A percentile compares a stretch with the other conserved stretches of the same genome.
Evolutionary conservation across 1,140 invertebrate genomes (phyloP).

Genomic region (Aphis craccivora): DNA sequence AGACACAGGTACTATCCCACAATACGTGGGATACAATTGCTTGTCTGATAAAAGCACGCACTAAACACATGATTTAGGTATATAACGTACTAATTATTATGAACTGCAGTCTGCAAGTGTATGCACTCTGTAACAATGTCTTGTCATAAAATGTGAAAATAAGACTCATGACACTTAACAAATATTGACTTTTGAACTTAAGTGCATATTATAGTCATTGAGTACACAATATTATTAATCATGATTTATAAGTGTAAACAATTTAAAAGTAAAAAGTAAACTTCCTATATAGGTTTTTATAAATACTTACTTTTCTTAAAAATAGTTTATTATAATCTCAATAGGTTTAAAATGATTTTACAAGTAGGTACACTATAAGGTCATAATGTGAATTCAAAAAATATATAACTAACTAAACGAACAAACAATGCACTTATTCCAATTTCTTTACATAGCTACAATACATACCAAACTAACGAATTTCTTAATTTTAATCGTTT

Average conservation of each 20-base stretch:
- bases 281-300: neutral
- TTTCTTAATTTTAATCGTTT: too few species aligned
- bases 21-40: neutral
- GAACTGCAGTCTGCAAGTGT: neutral
- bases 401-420: neutral
- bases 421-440: too few species aligned
- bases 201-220: neutral
- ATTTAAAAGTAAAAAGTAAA: neutral
- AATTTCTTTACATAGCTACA: too few species aligned
- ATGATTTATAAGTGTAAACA: neutral
- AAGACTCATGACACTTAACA: neutral
- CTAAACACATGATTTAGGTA: neutral
- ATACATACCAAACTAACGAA: too few species aligned
- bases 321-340: neutral
- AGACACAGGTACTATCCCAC: neutral
- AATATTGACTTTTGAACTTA: conserved; percentile 1
- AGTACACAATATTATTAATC: conserved; percentile 3
- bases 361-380: neutral
- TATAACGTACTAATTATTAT: neutral
- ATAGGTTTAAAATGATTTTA: neutral
- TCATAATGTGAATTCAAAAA: neutral
- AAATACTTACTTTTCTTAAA: neutral
- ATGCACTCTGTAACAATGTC: neutral
- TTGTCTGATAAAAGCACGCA: neutral
- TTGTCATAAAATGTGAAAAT: conserved; percentile 26